Base-by-base conservation (phyloP, 2,888 invertebrate genomes). In the Andrena bucephala region DNA sequence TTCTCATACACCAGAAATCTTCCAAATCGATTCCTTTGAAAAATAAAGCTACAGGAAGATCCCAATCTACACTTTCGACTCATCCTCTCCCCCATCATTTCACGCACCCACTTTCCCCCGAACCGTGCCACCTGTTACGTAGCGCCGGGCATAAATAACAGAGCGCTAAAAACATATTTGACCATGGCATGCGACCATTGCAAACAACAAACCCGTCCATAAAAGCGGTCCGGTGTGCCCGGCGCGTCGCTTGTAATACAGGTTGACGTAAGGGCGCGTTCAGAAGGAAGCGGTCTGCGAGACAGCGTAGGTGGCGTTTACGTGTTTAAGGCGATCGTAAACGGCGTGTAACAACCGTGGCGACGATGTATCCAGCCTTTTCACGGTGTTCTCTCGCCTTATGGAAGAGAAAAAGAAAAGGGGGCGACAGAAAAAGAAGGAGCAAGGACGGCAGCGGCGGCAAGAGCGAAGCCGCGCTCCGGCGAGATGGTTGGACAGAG, bases 251-350 rank as follows among this genome's bases (percentile, higher is more conserved):
- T 33, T 57, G 78, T 75, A 84, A 86, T 42, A 82, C 72, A 81
- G 54, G 72, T 59, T 42, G 10, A 71, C 48, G 67, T n/a, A 71
- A 71, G 78, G 72, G 52, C 73, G 62, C 63, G 73, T 80, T 77
- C 72, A 60, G 24, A 50, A 50, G 63, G 62, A 29, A 54, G 68
- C 65, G 66, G 54, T 31, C 63, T 50, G 31, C 73, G 82, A 79
- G 57, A 71, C 57, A 54, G 70, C 75, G 68, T 76, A 60, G 76
- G 65, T 62, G 83, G 62, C 75, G 82, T 62, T 81, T 63, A 60
- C 74, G 59, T 70, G 71, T 71, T 86, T 81, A 86, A 87, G 76
- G 76, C 52, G 66, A 79, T 77, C 84, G 79, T 83, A 87, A 87
- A 85, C 77, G 67, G 79, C 59, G 84, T 77, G 80, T 85, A 81